Percentiles rank a stretch among this genome's conserved stretches.
Conservation (phyloP, 2,797 vertebrate species). For the Acanthiza pusilla region DNA sequence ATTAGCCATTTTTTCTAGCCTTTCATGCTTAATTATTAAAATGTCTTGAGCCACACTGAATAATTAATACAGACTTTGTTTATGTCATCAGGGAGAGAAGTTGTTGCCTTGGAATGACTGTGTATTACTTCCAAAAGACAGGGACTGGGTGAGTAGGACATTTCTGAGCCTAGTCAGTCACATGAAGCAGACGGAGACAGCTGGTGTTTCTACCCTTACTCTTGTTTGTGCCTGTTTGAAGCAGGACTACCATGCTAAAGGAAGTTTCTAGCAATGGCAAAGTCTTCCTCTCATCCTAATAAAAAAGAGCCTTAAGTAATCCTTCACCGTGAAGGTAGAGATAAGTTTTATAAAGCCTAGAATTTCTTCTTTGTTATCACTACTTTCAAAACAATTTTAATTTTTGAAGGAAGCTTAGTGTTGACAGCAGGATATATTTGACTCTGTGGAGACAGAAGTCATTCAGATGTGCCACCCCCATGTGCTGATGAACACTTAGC, state of each 20-base stretch:
- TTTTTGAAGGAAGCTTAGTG: neutral
- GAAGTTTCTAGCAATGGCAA: neutral
- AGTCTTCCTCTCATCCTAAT: neutral
- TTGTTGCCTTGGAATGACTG: neutral
- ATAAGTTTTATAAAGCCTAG: neutral
- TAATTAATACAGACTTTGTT: slow-evolving; percentile 19
- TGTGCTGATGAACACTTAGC: neutral
- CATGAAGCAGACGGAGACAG: neutral
- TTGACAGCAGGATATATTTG: neutral
- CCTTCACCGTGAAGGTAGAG: neutral
- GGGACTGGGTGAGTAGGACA: neutral
- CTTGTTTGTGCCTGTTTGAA: neutral
- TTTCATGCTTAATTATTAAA: slow-evolving; percentile 40
- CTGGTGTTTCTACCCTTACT: neutral
- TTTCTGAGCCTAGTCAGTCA: neutral
- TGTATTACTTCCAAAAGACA: neutral
- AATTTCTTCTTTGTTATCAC: neutral
- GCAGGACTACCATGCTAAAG: neutral
- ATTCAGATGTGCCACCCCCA: neutral
- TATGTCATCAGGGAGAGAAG: neutral
- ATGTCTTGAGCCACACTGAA: neutral
- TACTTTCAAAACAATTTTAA: neutral
- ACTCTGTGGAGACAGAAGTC: neutral
- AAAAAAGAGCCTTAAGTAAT: neutral
- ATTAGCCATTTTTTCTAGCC: neutral